A percentile compares a stretch with the other conserved stretches of the same genome.
Conservation (phyloP, 2,113 vertebrate species). For the Mugil cephalus region DNA sequence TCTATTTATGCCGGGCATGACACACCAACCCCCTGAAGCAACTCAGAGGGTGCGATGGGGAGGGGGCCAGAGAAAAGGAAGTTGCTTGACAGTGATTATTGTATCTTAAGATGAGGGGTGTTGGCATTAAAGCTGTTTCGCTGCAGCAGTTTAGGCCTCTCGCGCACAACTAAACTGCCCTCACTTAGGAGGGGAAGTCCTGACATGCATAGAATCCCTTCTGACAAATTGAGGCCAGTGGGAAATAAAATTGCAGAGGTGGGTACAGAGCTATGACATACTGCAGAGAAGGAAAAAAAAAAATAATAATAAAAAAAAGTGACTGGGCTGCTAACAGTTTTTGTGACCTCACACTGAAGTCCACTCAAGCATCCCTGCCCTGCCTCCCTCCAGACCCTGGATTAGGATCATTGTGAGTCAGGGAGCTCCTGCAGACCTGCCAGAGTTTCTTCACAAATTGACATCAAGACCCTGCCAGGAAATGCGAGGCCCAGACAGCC, state of each 20-base stretch:
- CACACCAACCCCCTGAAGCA: slow-evolving; percentile 63
- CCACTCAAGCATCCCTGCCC: slow-evolving; percentile 33
- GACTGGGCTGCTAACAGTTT: slow-evolving; percentile 51
- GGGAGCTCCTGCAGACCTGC: slow-evolving; percentile 58
- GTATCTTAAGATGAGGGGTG: slow-evolving; percentile 54
- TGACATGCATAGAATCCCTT: slow-evolving; percentile 51
- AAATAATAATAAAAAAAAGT: slow-evolving; percentile 4
- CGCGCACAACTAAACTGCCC: slow-evolving; percentile 24
- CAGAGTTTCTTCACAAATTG: slow-evolving; percentile 53
- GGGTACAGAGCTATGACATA: slow-evolving; percentile 53
- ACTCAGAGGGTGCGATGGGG: slow-evolving; percentile 39
- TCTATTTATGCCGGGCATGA: slow-evolving; percentile 74
- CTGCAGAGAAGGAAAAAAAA: slow-evolving; percentile 8
- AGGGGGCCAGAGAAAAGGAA: slow-evolving; percentile 25
- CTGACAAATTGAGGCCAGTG: slow-evolving; percentile 75
- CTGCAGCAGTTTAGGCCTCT: slow-evolving; percentile 37
- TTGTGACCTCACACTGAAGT: slow-evolving; percentile 50
- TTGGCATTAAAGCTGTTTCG: slow-evolving; percentile 48
- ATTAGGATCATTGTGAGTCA: slow-evolving; percentile 53
- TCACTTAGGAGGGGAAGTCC: slow-evolving; percentile 48
- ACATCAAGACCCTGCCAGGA: slow-evolving; percentile 46
- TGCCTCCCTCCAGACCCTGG: slow-evolving; percentile 34
- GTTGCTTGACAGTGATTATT: slow-evolving; percentile 66
- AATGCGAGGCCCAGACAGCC: slow-evolving; percentile 18
- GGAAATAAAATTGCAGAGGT: slow-evolving; percentile 69